These are phyloP conservation scores for Monoplex corrugatus DNA, from an alignment of 2,888 invertebrate species.

Conservation along the genomic window DNA sequence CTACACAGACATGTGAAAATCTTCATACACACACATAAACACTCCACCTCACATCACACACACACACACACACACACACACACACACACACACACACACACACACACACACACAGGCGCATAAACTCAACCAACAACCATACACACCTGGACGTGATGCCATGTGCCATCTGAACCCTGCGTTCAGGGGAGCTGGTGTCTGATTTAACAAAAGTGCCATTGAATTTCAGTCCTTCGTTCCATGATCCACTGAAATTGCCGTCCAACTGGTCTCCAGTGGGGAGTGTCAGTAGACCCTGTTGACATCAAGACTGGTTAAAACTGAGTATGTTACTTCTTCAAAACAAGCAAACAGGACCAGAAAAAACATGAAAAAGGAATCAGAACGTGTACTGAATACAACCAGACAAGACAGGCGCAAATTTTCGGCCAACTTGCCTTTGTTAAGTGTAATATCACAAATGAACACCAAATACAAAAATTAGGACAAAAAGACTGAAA, in stretches of 20 bases:
- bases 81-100: background rate
- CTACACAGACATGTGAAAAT: too few relatives aligned
- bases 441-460: too few relatives aligned
- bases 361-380: too few relatives aligned
- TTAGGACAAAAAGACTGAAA: too few relatives aligned
- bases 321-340: too few relatives aligned
- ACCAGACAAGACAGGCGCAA: too few relatives aligned
- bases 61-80: background rate
- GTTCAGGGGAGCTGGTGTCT: slow-evolving; percentile 38
- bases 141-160: slow-evolving; percentile 54
- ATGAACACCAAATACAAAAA: too few relatives aligned
- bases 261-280: slow-evolving; percentile 90
- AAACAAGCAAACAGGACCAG: too few relatives aligned
- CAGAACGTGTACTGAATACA: too few relatives aligned
- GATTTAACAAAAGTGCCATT: slow-evolving; percentile 86
- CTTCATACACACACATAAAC: background rate
- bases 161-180: slow-evolving; percentile 38
- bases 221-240: slow-evolving; percentile 91
- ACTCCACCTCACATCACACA: background rate
- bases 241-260: slow-evolving; percentile 87
- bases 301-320: background rate
- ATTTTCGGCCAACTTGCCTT: too few relatives aligned
- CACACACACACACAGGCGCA: background rate
- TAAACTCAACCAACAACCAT: too few relatives aligned
- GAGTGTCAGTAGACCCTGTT: slow-evolving; percentile 88